These are phyloP conservation scores for Aelia acuminata DNA, from an alignment of 2,888 invertebrate species.

Conservation along the genomic window DNA sequence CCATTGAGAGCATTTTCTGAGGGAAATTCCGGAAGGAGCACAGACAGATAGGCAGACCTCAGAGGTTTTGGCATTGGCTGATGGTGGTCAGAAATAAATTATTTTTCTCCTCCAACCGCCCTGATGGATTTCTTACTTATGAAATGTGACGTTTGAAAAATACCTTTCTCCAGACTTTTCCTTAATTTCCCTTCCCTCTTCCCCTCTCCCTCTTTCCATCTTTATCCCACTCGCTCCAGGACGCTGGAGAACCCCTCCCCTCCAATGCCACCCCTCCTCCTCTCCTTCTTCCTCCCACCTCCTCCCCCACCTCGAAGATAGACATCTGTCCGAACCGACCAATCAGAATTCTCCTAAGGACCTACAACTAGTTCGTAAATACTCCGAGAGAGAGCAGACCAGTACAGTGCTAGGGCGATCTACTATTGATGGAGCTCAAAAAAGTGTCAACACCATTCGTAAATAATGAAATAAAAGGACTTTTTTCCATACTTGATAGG, in stretches of 20 bases:
- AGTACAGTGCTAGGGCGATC: constrained; percentile 25
- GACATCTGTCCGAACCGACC: constrained; percentile 59
- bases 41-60: constrained; percentile 43
- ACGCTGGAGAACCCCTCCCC: constrained; percentile 51
- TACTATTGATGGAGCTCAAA: constrained; percentile 22
- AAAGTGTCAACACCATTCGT: neutral
- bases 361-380: constrained; percentile 59
- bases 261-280: constrained; percentile 18
- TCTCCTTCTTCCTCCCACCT: constrained; percentile 15
- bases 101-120: constrained; percentile 52
- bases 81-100: constrained; percentile 56
- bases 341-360: constrained; percentile 55
- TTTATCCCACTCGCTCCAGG: constrained; percentile 62
- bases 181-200: constrained; percentile 66
- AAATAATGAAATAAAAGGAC: neutral
- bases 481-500: neutral
- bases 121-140: constrained; percentile 66
- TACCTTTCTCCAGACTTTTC: constrained; percentile 64
- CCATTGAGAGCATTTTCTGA: neutral
- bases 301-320: constrained; percentile 33
- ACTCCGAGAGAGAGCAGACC: constrained; percentile 59
- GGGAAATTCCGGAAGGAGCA: neutral
- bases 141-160: constrained; percentile 66
- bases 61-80: constrained; percentile 50
- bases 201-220: constrained; percentile 66